Evolutionary conservation across 2,888 invertebrate species (phyloP).

Genomic region (Trichogramma evanescens): DNA sequence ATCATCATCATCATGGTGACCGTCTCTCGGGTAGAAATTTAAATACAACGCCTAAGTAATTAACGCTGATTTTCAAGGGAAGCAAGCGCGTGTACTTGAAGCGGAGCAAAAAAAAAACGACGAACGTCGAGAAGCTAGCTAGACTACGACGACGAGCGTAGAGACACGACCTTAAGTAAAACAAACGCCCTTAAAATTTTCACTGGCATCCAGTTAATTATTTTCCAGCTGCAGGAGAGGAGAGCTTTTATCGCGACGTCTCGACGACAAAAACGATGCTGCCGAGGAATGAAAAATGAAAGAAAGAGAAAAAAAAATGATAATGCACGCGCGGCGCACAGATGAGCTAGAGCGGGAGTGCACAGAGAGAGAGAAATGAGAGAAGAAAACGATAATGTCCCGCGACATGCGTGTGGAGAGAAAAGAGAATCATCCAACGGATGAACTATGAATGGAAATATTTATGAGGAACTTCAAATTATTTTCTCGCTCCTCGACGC

Average conservation of each 20-base stretch:
- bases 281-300: too few species aligned
- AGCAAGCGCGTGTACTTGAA: neutral
- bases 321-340: constrained; percentile 16
- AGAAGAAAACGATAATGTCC: constrained; percentile 5
- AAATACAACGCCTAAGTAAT: constrained; percentile 6
- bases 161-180: constrained; percentile 30
- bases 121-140: neutral
- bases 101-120: neutral
- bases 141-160: neutral
- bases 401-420: neutral
- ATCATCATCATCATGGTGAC: too few species aligned
- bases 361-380: neutral
- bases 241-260: constrained; percentile 19
- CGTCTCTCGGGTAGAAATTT: neutral
- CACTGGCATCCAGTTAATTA: constrained; percentile 37
- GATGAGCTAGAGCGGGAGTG: neutral
- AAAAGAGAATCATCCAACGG: neutral
- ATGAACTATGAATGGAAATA: constrained; percentile 3
- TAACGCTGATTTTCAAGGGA: constrained; percentile 3
- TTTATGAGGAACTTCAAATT: neutral
- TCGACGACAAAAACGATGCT: neutral
- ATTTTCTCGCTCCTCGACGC: too few species aligned
- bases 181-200: constrained; percentile 41
- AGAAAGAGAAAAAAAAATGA: constrained; percentile 7
- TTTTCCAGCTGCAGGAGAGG: constrained; percentile 32